Conservation (phyloP, 2,797 vertebrate genomes). For the Sciurus carolinensis region DNA sequence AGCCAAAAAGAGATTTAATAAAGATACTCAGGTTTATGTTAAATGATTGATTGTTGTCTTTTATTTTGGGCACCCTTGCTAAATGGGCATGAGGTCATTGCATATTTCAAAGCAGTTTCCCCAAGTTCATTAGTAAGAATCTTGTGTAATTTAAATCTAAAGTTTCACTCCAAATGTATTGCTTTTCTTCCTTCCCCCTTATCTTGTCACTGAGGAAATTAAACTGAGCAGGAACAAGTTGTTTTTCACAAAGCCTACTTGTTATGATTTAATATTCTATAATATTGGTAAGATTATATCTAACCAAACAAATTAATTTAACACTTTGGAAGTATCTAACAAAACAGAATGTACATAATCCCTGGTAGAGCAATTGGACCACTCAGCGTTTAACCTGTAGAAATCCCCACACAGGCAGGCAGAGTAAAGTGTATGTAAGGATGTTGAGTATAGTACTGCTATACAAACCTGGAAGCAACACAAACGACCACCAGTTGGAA, state of each 20-base stretch:
- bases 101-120: slow-evolving; percentile 40
- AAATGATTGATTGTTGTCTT: slow-evolving; percentile 13
- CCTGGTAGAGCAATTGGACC: not conserved
- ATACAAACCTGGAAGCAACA: not conserved
- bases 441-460: rapidly evolving
- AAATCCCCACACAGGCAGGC: not conserved
- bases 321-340: slow-evolving; percentile 34
- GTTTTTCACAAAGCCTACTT: slow-evolving; percentile 30
- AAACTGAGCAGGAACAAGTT: slow-evolving; percentile 29
- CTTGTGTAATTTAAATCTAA: slow-evolving; percentile 24
- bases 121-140: slow-evolving; percentile 1
- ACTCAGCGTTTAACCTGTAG: not conserved
- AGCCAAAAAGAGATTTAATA: not conserved
- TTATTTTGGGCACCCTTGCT: not conserved
- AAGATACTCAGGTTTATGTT: not conserved
- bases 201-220: slow-evolving; percentile 44
- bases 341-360: not conserved
- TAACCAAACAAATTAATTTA: not conserved
- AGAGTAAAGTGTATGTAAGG: not conserved
- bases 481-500: not conserved
- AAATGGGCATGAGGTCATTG: not conserved
- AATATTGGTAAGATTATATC: slow-evolving; percentile 5
- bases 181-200: not conserved
- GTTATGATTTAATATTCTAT: slow-evolving; percentile 39
- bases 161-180: slow-evolving; percentile 20